These are phyloP conservation scores for Coturnix japonica DNA, from an alignment of 2,113 vertebrate genomes.

Conservation along the genomic window DNA sequence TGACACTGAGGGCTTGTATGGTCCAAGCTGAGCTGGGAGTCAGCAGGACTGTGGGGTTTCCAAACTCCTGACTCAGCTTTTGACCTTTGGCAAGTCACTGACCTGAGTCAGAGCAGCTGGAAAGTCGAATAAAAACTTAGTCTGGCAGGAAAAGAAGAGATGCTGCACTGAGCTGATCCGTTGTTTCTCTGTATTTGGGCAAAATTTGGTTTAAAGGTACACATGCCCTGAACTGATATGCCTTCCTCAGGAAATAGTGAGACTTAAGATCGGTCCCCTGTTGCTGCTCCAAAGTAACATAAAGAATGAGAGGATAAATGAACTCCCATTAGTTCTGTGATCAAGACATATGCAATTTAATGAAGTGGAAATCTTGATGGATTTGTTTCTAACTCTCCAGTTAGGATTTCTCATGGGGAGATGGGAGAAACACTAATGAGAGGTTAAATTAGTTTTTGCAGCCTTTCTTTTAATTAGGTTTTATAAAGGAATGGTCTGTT, in stretches of 20 bases:
- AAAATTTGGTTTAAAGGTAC: constrained; percentile 32
- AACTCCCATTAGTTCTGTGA: background rate
- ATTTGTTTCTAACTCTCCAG: background rate
- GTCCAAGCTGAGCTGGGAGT: constrained; percentile 1
- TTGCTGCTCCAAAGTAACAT: background rate
- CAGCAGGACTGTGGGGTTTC: constrained; percentile 28
- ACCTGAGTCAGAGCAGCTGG: constrained; percentile 62
- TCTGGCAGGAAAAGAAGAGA: constrained; percentile 28
- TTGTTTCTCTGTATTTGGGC: constrained; percentile 16
- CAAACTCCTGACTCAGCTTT: constrained; percentile 55
- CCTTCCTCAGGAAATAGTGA: background rate
- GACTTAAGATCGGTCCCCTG: background rate
- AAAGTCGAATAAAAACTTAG: constrained; percentile 21
- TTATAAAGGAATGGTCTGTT: background rate
- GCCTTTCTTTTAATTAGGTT: background rate
- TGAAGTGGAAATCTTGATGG: background rate
- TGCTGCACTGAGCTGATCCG: background rate
- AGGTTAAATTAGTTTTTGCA: background rate
- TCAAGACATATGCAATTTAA: background rate
- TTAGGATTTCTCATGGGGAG: background rate
- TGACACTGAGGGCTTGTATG: constrained; percentile 22
- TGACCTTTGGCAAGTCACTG: constrained; percentile 59
- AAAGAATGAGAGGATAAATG: background rate
- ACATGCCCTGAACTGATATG: background rate
- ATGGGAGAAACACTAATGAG: background rate